These are phyloP conservation scores for Taurulus bubalis DNA, from an alignment of 2,113 vertebrate genomes.

Conservation along the genomic window DNA sequence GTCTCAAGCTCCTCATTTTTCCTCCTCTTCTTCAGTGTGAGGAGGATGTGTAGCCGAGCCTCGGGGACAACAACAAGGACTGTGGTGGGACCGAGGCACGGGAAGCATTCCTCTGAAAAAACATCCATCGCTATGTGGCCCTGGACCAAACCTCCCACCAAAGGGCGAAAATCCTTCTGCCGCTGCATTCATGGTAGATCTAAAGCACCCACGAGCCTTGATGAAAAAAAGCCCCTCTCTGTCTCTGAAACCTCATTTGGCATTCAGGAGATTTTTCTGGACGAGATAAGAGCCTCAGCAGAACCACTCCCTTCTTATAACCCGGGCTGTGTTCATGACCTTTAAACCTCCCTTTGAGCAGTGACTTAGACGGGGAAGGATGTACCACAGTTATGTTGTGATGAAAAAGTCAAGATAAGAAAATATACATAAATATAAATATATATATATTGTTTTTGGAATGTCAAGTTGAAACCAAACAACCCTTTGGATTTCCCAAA, in stretches of 20 bases:
- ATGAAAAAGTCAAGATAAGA: neutral
- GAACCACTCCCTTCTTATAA: constrained; percentile 43
- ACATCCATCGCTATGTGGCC: constrained; percentile 74
- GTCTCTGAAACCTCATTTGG: constrained; percentile 65
- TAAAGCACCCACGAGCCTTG: constrained; percentile 73
- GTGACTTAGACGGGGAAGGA: neutral
- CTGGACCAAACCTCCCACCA: constrained; percentile 73
- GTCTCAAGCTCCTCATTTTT: constrained; percentile 72
- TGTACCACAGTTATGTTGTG: too few relatives aligned
- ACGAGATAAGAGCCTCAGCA: constrained; percentile 57
- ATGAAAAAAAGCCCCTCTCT: constrained; percentile 71
- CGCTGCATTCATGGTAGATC: constrained; percentile 73
- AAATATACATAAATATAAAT: neutral
- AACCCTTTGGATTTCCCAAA: neutral
- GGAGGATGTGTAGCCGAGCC: constrained; percentile 60
- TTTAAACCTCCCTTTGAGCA: constrained; percentile 26
- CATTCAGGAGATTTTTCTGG: constrained; percentile 67
- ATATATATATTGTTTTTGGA: neutral
- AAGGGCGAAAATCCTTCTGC: constrained; percentile 55
- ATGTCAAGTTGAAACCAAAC: neutral
- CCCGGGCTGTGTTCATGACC: constrained; percentile 37
- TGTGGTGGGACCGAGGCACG: constrained; percentile 75
- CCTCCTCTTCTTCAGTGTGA: constrained; percentile 69
- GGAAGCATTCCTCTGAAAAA: constrained; percentile 79
- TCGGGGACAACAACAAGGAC: constrained; percentile 73